Conservation (phyloP, 2,888 invertebrate genomes). For the Temnothorax unifasciatus region DNA sequence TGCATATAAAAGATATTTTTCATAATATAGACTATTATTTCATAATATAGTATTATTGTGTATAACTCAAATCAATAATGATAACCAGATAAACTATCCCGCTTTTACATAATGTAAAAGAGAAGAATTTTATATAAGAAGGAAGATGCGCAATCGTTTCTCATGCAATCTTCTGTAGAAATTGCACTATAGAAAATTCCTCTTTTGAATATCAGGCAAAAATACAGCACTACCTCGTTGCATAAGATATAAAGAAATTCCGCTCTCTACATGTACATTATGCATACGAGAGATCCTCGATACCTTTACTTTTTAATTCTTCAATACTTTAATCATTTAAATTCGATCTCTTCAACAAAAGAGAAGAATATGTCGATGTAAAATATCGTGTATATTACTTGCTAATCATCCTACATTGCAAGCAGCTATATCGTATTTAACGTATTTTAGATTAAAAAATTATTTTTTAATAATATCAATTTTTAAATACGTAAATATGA, state of each 20-base stretch:
- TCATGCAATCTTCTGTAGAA: constrained; percentile 30
- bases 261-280: neutral
- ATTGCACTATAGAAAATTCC: constrained; percentile 24
- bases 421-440: neutral
- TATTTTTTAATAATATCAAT: neutral
- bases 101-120: constrained; percentile 9
- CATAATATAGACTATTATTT: neutral
- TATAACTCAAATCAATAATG: neutral
- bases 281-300: neutral
- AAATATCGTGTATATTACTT: neutral
- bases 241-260: constrained; percentile 10
- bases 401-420: neutral
- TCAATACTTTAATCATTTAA: neutral
- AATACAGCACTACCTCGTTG: constrained; percentile 7
- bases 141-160: constrained; percentile 22
- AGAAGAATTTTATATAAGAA: constrained; percentile 30
- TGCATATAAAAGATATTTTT: neutral
- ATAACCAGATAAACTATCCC: neutral
- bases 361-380: neutral
- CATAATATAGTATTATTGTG: neutral
- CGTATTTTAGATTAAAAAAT: neutral
- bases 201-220: constrained; percentile 27
- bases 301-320: constrained; percentile 14
- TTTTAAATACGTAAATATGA: neutral
- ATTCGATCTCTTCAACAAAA: neutral